Evolutionary conservation across 1,140 invertebrate genomes (phyloP), one percentile per base, ranked within the genome.

Genomic region (Eulimnadia texana): DNA sequence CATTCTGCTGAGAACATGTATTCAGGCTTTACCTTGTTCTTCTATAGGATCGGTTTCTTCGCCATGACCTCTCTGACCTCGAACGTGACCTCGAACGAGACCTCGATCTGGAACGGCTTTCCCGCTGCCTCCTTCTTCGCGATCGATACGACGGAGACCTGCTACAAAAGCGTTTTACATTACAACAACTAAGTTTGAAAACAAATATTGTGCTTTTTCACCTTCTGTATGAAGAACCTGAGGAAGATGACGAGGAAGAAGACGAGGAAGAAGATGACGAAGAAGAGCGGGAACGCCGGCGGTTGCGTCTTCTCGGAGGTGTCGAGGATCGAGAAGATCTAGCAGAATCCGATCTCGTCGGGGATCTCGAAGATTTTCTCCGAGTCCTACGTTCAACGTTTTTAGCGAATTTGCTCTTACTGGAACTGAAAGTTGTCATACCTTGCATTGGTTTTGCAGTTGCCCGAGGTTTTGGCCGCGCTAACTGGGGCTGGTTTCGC

Each of bases 211-310:
- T 42, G 33, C 16, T 9, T 9, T 42, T 9, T 42, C 16, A 42
- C 33, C 33, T 42, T 42, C 33, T 42, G 33, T 42, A 42, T 6
- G 33, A 42, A 16, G 33, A 42, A 42, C 33, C 16, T 24, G 55
- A 57, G 28, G 27, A 33, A 27, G 55, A 58, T 10, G 55, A 58
- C 20, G 55, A 24, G 22, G 55, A 58, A 2, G 11, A 16, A 16
- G 52, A 54, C 1, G 55, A 57, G 28, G 27, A 33, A 27, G 55
- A 58, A 29, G 55, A 58, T 13, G 55, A 24, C 28, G 55, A 58
- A 2, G 11, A 16, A 16, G 52, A 54, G 10, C 58, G 33, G 47
- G 47, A 51, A 24, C 58, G 47, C 20, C 51, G 28, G 23, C 58
- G 58, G 19, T 27, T 24, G 28, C 60, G 49, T 1, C 22, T 27